phyloP scores from a whole-genome alignment of 1,140 invertebrate genomes.

The Cotesia glomerata region DNA sequence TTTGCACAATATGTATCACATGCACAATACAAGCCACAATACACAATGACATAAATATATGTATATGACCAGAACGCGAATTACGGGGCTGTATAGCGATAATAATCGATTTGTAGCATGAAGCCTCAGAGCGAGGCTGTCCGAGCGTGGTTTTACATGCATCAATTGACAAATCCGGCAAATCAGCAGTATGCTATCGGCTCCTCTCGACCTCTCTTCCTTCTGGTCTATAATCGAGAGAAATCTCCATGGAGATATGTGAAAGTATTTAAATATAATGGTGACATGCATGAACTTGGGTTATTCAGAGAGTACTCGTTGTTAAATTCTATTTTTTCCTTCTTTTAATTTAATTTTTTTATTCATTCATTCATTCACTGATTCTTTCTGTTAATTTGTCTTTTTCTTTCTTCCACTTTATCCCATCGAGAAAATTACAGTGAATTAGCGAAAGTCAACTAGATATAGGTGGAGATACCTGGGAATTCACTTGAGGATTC shows the following conservation, averaged over 20 bases:
- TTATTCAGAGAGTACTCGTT: too few species aligned
- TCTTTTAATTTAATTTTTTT: too few species aligned
- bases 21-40: background rate
- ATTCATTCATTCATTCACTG: background rate
- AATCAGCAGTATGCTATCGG: background rate
- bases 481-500: background rate
- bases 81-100: background rate
- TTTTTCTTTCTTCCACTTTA: background rate
- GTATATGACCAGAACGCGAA: background rate
- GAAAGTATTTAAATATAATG: background rate
- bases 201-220: too few species aligned
- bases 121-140: constrained; percentile 5
- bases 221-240: too few species aligned
- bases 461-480: background rate
- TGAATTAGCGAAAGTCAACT: background rate
- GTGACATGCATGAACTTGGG: too few species aligned
- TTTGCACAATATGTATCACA: constrained; percentile 1
- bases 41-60: background rate
- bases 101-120: constrained; percentile 14
- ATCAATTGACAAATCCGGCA: constrained; percentile 18
- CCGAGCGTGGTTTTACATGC: constrained; percentile 7
- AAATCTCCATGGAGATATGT: background rate
- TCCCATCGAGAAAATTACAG: background rate
- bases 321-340: too few species aligned
- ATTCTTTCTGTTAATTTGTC: background rate